A percentile compares a stretch with the other conserved stretches of the same genome.
These are phyloP conservation scores for Hirtodrosophila duncani DNA, from an alignment of 2,888 invertebrate genomes.

Conservation along the genomic window DNA sequence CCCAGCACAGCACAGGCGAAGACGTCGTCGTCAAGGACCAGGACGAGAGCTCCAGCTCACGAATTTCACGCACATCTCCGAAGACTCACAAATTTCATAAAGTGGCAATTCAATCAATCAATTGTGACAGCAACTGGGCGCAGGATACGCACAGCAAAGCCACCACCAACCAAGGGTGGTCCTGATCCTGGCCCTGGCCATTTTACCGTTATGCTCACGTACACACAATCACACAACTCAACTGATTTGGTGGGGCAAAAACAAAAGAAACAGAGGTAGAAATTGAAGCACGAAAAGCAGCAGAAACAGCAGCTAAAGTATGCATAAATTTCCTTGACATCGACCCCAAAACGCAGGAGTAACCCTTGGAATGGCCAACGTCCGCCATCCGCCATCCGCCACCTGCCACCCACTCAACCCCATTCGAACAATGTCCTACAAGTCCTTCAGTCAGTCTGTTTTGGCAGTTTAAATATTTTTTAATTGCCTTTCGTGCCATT, in stretches of 20 bases:
- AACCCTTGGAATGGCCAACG: no score
- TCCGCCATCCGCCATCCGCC: not conserved
- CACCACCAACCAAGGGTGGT: slow-evolving; percentile 32
- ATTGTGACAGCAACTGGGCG: slow-evolving; percentile 67
- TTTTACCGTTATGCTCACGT: slow-evolving; percentile 74
- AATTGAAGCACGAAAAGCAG: not conserved
- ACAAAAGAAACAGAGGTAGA: slow-evolving; percentile 24
- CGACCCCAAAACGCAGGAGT: no score
- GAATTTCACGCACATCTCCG: slow-evolving; percentile 74
- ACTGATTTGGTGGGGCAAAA: slow-evolving; percentile 48
- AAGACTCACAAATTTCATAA: slow-evolving; percentile 78
- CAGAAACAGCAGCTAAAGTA: slow-evolving; percentile 22
- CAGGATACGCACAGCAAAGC: slow-evolving; percentile 29
- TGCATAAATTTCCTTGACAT: slow-evolving; percentile 55
- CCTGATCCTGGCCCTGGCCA: slow-evolving; percentile 40
- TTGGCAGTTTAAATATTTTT: slow-evolving; percentile 75
- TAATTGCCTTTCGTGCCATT: slow-evolving; percentile 72
- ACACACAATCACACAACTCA: slow-evolving; percentile 74
- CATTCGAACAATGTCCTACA: no score
- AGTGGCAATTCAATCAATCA: slow-evolving; percentile 78
- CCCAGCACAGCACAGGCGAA: not conserved
- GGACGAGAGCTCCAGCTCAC: slow-evolving; percentile 47
- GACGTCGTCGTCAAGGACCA: slow-evolving; percentile 6
- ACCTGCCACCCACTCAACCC: slow-evolving; percentile 12
- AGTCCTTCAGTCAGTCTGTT: slow-evolving; percentile 25